Evolutionary conservation across 2,888 invertebrate genomes (phyloP), one percentile per base, ranked within the genome.

Genomic region (Opisthograptis luteolata): DNA sequence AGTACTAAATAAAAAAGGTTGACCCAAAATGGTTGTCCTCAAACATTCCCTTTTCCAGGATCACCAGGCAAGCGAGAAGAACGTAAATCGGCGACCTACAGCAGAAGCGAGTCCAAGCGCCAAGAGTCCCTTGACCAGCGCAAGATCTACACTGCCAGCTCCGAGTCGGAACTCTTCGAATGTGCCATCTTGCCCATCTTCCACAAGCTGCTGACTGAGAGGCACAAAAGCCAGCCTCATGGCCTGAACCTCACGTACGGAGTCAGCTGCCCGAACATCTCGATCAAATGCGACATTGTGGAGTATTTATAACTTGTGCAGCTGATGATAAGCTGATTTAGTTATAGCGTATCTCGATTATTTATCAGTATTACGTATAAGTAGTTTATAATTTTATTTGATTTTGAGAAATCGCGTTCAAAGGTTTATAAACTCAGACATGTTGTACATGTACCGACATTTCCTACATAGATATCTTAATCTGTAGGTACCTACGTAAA

Each of bases 231-330:
- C 60, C 93, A 93, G 62, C 93, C 93, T 3, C 93, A 94, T 41
- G 92, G 93, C 42, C 92, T 94, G 12, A 94, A 94, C 76, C 92
- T 94, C 22, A 93, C 93, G 19, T 95, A 94, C 62, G 96, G 97
- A 45, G 94, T 96, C 65, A 97, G 97, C 72, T 97, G 97, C 81
- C 97, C 97, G 17, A 97, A 97, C 92, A 97, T 97, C 89, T 97
- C 97, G 55, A 97, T 98, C 70, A 97, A 97, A 89, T 97, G 97
- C 92, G 97, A 97, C 91, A 97, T 98, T 72, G 97, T 97, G 68
- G 97, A 97, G 79, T 97, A 98, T 87, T 94, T 97, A 85, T 97
- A 95, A 25, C 3, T 3, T 2, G 2, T 3, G 17, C 17, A 5
- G 2, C 2, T 5, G 2, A 17, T 2, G 3, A 17, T 17, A 2